Base-by-base conservation (phyloP, 2,113 vertebrate species). In the Sorex araneus region DNA sequence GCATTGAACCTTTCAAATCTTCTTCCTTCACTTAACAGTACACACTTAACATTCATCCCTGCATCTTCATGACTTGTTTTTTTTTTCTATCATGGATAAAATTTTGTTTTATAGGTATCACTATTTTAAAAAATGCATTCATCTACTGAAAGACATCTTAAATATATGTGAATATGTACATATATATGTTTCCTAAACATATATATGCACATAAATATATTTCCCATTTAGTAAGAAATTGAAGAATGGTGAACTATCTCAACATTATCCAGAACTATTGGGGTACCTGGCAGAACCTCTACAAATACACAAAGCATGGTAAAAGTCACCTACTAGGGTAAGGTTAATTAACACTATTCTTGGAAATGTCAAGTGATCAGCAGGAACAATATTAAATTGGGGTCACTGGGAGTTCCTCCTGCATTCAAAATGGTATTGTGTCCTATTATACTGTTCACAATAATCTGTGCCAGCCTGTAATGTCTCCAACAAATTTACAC, bases 261-360 rank as follows among this genome's bases (percentile, higher is more conserved):
- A 36, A 4, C 11, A 16, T 43, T n/a, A 19, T 21, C 79, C 27
- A 19, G 73, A 4, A 28, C 64, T n/a, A 36, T 30, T 2, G 10
- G 34, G 50, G 11, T 47, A 80, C 57, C 19, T 0, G n/a, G 28
- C 50, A 83, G 74, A 87, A 82, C 66, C 23, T 9, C 71, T 13
- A 27, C 18, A 86, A 89, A 78, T 45, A 47, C 12, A 18, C 57
- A 85, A 21, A 82, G 27, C 25, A 45, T 30, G 2, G 1, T 47
- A 47, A 36, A 92, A 94, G 57, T 79, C 63, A 23, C 71, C 3
- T 0, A 83, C 50, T 54, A 69, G 79, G 43, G 19, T 64, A 67
- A 89, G 60, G 87, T 93, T 94, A 94, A 96, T 95, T 90, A 87
- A 92, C 28, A 12, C 90, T 95, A 47, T 94, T 94, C 86, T 91